Conservation (phyloP, 2,113 vertebrate genomes). For the Polypterus senegalus region DNA sequence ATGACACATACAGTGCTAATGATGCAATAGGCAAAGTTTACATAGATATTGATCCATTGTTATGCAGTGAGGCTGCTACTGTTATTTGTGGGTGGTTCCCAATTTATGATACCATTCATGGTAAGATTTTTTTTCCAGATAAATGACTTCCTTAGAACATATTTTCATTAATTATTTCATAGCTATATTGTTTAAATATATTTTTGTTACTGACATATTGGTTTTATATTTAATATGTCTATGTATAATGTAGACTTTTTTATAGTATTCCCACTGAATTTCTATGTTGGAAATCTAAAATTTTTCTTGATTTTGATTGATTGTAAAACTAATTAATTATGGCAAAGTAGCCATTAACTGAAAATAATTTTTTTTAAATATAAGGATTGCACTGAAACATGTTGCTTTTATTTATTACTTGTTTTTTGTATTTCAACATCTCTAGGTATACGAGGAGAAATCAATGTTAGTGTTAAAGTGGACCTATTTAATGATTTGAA, state of each 20-base stretch:
- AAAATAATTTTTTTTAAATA: too few relatives aligned
- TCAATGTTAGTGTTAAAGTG: slow-evolving; percentile 91
- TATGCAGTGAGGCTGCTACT: slow-evolving; percentile 86
- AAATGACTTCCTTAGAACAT: not conserved
- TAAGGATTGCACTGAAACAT: too few relatives aligned
- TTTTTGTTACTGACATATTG: too few relatives aligned
- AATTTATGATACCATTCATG: slow-evolving; percentile 97
- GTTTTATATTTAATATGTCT: too few relatives aligned
- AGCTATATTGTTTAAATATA: too few relatives aligned
- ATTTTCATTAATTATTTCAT: slow-evolving; percentile 1
- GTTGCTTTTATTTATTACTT: too few relatives aligned
- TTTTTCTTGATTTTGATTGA: too few relatives aligned
- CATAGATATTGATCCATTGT: slow-evolving; percentile 91
- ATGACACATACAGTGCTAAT: slow-evolving; percentile 95
- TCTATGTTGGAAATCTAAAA: too few relatives aligned
- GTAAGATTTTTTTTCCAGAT: slow-evolving; percentile 39
- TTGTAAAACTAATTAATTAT: too few relatives aligned
- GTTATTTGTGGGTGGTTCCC: slow-evolving; percentile 97
- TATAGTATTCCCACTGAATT: too few relatives aligned
- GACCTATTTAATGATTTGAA: slow-evolving; percentile 97
- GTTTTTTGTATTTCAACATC: not conserved
- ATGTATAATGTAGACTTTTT: too few relatives aligned
- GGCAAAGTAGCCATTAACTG: too few relatives aligned
- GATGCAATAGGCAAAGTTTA: slow-evolving; percentile 98
- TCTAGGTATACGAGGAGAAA: slow-evolving; percentile 89